These are phyloP conservation scores for Shargacucullia verbasci DNA, from an alignment of 2,888 invertebrate species.

Conservation along the genomic window DNA sequence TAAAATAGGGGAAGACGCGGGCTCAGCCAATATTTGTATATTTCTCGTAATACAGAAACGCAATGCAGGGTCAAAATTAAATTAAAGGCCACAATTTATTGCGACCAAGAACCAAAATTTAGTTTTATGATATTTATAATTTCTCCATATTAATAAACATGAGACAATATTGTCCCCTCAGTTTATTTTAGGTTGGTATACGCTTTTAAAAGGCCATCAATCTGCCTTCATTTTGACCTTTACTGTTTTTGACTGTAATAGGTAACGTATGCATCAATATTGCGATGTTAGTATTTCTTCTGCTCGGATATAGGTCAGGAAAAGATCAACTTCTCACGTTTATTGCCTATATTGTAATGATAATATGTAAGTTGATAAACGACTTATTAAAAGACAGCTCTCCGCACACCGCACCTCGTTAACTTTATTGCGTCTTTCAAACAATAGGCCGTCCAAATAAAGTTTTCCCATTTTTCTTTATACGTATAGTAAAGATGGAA, in stretches of 20 bases:
- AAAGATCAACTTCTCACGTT: slow-evolving; percentile 17
- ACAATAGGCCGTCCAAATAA: too few species aligned
- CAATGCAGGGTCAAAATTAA: too few species aligned
- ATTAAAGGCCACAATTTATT: too few species aligned
- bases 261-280: slow-evolving; percentile 25
- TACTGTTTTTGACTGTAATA: slow-evolving; percentile 17
- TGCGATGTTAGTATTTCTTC: slow-evolving; percentile 24
- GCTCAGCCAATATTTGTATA: too few species aligned
- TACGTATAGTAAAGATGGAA: too few species aligned
- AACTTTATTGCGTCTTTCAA: too few species aligned
- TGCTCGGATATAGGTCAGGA: slow-evolving; percentile 15
- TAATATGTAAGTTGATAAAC: not conserved
- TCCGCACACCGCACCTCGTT: too few species aligned
- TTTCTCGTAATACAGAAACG: too few species aligned
- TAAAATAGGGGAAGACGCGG: too few species aligned
- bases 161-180: not conserved
- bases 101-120: too few species aligned
- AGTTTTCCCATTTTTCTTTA: too few species aligned
- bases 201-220: slow-evolving; percentile 29
- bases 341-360: slow-evolving; percentile 24
- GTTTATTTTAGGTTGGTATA: slow-evolving; percentile 12
- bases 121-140: not conserved
- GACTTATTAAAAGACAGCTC: not conserved
- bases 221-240: slow-evolving; percentile 32
- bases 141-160: slow-evolving; percentile 1